Evolutionary conservation across 1,140 invertebrate genomes (phyloP).

Genomic region (Laupala kohalensis): DNA sequence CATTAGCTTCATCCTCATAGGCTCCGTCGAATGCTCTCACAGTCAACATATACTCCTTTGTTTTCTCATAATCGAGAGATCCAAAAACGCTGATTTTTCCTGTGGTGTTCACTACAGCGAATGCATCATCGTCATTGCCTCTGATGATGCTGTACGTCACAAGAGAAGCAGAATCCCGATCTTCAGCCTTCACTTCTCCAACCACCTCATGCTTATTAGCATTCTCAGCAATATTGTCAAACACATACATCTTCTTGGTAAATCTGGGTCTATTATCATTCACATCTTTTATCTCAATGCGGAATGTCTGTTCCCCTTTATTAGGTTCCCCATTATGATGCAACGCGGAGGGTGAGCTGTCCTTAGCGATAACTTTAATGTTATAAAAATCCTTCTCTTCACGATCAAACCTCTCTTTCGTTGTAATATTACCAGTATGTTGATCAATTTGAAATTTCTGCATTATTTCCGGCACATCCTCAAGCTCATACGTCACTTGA

Average conservation of each 20-base stretch:
- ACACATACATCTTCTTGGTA: constrained; percentile 54
- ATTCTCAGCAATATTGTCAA: constrained; percentile 65
- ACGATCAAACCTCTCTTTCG: constrained; percentile 60
- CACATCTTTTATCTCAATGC: constrained; percentile 79
- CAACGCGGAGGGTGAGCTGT: constrained; percentile 72
- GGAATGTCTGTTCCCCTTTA: constrained; percentile 30
- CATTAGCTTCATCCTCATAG: constrained; percentile 57
- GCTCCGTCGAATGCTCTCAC: constrained; percentile 66
- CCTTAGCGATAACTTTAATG: constrained; percentile 69
- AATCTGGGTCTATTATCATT: constrained; percentile 80
- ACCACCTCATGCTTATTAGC: constrained; percentile 66
- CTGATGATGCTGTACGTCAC: constrained; percentile 64
- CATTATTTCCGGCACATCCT: constrained; percentile 33
- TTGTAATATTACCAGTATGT: constrained; percentile 73
- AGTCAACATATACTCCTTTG: constrained; percentile 60
- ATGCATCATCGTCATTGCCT: constrained; percentile 64
- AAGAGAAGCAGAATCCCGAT: constrained; percentile 67
- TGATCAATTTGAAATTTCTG: constrained; percentile 65
- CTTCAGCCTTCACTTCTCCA: constrained; percentile 65
- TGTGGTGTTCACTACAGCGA: constrained; percentile 61
- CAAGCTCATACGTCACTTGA: constrained; percentile 26
- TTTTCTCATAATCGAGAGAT: constrained; percentile 76
- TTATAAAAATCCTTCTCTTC: constrained; percentile 66
- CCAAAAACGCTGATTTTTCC: constrained; percentile 66
- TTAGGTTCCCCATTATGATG: constrained; percentile 43